These are phyloP conservation scores for Lutraria rhynchaena DNA, from an alignment of 1,140 invertebrate species.

Conservation along the genomic window DNA sequence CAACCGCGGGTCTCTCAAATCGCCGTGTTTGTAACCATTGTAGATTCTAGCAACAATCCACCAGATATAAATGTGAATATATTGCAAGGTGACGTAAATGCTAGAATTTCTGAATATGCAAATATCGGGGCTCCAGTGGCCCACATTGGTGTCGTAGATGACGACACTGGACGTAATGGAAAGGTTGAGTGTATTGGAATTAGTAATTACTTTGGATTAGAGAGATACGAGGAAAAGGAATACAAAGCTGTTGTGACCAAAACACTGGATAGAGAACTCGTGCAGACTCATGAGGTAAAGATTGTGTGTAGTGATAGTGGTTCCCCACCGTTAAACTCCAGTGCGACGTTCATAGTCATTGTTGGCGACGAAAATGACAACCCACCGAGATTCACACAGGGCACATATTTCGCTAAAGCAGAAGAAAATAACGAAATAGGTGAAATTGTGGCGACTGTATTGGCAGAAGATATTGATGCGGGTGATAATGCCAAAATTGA, in stretches of 20 bases:
- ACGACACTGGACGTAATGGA: slow-evolving; percentile 74
- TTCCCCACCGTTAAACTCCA: slow-evolving; percentile 88
- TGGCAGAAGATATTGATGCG: slow-evolving; percentile 83
- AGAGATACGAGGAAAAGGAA: slow-evolving; percentile 71
- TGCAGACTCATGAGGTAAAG: slow-evolving; percentile 89
- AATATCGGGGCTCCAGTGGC: slow-evolving; percentile 74
- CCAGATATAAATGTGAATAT: slow-evolving; percentile 77
- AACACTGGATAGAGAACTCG: slow-evolving; percentile 90
- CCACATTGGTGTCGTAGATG: slow-evolving; percentile 72
- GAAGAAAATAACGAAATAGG: slow-evolving; percentile 74
- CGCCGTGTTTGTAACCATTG: slow-evolving; percentile 71
- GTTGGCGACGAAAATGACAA: slow-evolving; percentile 96
- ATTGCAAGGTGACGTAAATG: slow-evolving; percentile 45
- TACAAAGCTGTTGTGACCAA: slow-evolving; percentile 80
- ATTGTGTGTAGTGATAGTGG: slow-evolving; percentile 91
- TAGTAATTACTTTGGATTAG: slow-evolving; percentile 71
- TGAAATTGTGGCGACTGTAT: slow-evolving; percentile 62
- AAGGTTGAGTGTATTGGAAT: slow-evolving; percentile 72
- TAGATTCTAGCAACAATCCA: slow-evolving; percentile 77
- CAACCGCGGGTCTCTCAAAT: slow-evolving; percentile 63
- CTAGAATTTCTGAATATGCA: slow-evolving; percentile 74
- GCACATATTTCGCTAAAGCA: slow-evolving; percentile 58
- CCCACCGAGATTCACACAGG: slow-evolving; percentile 87
- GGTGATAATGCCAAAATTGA: slow-evolving; percentile 62
- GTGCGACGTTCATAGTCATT: slow-evolving; percentile 90